Conservation (phyloP, 2,113 vertebrate genomes). For the Phylloscopus trochiloides region DNA sequence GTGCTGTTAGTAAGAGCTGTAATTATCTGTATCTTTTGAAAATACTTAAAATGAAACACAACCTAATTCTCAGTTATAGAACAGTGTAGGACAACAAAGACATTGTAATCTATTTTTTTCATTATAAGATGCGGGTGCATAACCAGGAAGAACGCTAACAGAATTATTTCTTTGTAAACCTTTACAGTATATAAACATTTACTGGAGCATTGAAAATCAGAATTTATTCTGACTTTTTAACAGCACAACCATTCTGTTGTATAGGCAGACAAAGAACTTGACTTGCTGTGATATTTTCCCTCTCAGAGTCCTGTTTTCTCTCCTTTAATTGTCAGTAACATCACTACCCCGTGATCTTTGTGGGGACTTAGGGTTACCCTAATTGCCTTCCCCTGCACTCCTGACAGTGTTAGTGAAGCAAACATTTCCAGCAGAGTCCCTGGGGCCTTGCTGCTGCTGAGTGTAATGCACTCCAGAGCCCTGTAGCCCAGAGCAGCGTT, state of each 20-base stretch:
- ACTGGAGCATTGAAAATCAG: not conserved
- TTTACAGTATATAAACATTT: not conserved
- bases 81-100: not conserved
- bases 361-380: not conserved
- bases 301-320: not conserved
- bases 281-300: not conserved
- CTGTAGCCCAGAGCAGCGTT: not conserved
- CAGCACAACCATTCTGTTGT: not conserved
- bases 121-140: not conserved
- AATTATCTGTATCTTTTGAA: conserved; percentile 5
- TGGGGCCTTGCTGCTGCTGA: not conserved
- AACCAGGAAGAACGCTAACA: not conserved
- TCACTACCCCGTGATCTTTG: not conserved
- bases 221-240: not conserved
- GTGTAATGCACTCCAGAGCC: not conserved
- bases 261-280: not conserved
- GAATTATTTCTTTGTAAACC: not conserved
- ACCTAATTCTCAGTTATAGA: not conserved
- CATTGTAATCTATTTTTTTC: not conserved
- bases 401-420: not conserved
- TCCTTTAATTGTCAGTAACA: not conserved
- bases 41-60: conserved; percentile 1
- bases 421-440: not conserved
- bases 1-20: conserved; percentile 3
- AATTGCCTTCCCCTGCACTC: not conserved